Conservation (phyloP, 2,888 invertebrate species). For the Matsumyia berberina region DNA sequence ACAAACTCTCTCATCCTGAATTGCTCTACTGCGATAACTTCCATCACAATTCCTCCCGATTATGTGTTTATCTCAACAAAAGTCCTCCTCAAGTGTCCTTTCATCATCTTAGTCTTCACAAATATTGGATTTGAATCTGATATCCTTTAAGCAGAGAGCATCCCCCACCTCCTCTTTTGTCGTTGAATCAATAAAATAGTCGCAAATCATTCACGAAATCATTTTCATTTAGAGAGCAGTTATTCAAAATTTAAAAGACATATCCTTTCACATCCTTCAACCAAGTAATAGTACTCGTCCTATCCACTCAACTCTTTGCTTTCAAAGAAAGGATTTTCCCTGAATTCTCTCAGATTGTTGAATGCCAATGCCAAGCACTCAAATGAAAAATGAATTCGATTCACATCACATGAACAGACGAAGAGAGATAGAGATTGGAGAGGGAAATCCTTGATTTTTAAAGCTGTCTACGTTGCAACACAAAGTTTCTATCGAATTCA, state of each 20-base stretch:
- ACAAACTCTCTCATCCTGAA: too few relatives aligned
- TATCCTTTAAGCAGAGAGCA: neutral
- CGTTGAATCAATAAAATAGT: constrained; percentile 1
- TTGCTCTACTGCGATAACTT: neutral
- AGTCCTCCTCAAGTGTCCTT: neutral
- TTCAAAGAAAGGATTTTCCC: neutral
- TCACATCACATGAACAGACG: too few relatives aligned
- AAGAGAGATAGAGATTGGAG: too few relatives aligned
- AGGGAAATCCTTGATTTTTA: neutral
- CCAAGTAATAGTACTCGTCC: too few relatives aligned
- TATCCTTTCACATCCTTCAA: constrained; percentile 4
- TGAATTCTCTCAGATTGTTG: neutral
- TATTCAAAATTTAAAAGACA: constrained; percentile 24
- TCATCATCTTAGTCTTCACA: neutral
- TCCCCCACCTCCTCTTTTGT: neutral
- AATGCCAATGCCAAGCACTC: neutral
- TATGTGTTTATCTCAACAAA: neutral
- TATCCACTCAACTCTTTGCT: neutral
- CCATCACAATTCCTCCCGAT: neutral
- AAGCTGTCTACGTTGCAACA: neutral
- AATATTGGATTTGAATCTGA: neutral
- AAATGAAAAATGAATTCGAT: neutral
- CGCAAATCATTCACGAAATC: neutral
- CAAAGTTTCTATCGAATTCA: constrained; percentile 1
- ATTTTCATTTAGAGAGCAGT: neutral